Conservation (phyloP, 2,797 vertebrate genomes). For the Gallirallus australis region DNA sequence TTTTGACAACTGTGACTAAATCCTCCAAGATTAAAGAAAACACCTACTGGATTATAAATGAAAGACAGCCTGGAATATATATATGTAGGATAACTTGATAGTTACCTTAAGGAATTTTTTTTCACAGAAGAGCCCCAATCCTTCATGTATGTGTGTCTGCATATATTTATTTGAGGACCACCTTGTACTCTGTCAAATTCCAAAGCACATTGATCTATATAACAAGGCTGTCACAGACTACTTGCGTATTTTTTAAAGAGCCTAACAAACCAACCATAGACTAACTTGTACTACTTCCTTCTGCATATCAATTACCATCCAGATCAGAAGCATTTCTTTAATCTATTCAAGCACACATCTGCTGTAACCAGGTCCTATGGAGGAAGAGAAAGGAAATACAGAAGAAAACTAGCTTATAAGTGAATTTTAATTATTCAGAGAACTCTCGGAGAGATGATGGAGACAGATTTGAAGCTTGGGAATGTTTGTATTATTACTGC, state of each 20-base stretch:
- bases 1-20: conserved; percentile 61
- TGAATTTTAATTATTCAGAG: background rate
- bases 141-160: background rate
- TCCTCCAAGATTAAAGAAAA: conserved; percentile 40
- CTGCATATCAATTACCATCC: background rate
- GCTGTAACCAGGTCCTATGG: background rate
- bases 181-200: background rate
- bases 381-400: background rate
- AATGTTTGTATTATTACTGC: background rate
- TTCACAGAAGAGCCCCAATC: background rate
- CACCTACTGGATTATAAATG: conserved; percentile 40
- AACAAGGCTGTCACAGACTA: background rate
- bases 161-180: background rate
- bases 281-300: background rate
- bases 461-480: background rate
- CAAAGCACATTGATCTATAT: background rate
- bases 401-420: background rate
- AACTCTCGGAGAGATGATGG: background rate
- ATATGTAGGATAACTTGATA: background rate
- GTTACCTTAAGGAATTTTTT: background rate
- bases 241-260: background rate
- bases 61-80: conserved; percentile 42
- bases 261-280: background rate
- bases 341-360: background rate
- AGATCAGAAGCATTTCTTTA: background rate